A percentile compares a stretch with the other conserved stretches of the same genome.
Evolutionary conservation across 1,140 invertebrate genomes (phyloP).

Genomic region (Brachionus manjavacas): DNA sequence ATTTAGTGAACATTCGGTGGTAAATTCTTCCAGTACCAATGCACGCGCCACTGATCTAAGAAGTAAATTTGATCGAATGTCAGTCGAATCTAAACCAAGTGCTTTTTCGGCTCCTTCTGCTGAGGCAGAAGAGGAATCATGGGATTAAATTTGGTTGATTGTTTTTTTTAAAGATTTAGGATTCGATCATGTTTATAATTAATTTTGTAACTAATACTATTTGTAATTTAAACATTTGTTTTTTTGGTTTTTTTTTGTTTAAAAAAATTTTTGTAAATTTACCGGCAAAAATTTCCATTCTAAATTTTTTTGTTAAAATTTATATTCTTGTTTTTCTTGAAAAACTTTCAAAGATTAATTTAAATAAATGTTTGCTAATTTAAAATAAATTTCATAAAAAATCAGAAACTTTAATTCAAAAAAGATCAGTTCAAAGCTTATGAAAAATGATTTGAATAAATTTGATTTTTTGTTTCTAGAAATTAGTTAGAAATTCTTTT

Average conservation of each 20-base stretch:
- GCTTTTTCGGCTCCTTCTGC: neutral
- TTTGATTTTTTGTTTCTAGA: no score
- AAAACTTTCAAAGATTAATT: neutral
- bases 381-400: neutral
- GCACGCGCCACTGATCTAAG: neutral
- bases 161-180: no score
- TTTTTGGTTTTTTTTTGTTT: neutral
- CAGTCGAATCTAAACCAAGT: neutral
- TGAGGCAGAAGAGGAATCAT: neutral
- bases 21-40: neutral
- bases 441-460: no score
- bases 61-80: neutral
- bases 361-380: neutral
- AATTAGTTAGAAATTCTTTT: no score
- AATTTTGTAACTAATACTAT: neutral
- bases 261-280: neutral
- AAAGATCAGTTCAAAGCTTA: no score
- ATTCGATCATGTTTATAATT: neutral
- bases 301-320: neutral
- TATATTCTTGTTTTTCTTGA: neutral
- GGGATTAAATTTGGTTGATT: neutral
- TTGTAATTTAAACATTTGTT: neutral
- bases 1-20: neutral
- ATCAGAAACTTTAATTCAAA: no score
- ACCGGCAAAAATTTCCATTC: neutral